phyloP scores from a whole-genome alignment of 1,140 invertebrate species.

The Pygmarrhopalites habei region DNA sequence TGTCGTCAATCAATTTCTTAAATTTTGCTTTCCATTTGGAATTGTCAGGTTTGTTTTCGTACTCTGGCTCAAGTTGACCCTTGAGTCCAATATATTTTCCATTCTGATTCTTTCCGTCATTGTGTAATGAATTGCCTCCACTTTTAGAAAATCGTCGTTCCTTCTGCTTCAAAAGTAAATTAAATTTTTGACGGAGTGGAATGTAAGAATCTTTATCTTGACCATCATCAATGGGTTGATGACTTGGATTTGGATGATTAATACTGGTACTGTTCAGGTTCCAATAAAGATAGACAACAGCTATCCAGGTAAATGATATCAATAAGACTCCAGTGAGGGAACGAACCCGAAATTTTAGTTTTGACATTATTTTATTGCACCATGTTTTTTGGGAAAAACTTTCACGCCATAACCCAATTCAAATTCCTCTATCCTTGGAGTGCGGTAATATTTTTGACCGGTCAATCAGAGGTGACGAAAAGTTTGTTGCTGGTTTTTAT shows the following conservation, averaged over 20 bases:
- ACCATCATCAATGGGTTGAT: no score
- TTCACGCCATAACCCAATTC: no score
- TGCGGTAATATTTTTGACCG: no score
- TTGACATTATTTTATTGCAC: conserved; percentile 14
- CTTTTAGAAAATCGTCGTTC: conserved; percentile 5
- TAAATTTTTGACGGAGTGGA: conserved; percentile 24
- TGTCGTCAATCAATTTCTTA: conserved; percentile 41
- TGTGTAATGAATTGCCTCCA: conserved; percentile 7
- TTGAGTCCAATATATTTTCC: conserved; percentile 7
- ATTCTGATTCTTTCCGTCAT: background rate
- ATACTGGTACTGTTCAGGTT: conserved; percentile 18
- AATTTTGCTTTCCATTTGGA: conserved; percentile 42
- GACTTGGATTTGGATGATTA: conserved; percentile 9
- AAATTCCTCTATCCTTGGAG: no score
- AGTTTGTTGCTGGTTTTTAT: no score
- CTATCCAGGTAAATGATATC: conserved; percentile 59
- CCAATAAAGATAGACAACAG: conserved; percentile 56
- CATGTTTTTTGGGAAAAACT: no score
- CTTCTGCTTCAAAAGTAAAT: background rate
- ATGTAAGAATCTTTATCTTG: conserved; percentile 27
- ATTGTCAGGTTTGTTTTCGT: conserved; percentile 25
- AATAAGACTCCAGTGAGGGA: conserved; percentile 57
- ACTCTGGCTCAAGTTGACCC: background rate
- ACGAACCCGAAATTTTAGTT: conserved; percentile 25
- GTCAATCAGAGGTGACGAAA: no score